Percentiles rank a stretch among this genome's conserved stretches.
Evolutionary conservation across 2,797 vertebrate genomes (phyloP).

Genomic region (Mormyrus proboscirostris): DNA sequence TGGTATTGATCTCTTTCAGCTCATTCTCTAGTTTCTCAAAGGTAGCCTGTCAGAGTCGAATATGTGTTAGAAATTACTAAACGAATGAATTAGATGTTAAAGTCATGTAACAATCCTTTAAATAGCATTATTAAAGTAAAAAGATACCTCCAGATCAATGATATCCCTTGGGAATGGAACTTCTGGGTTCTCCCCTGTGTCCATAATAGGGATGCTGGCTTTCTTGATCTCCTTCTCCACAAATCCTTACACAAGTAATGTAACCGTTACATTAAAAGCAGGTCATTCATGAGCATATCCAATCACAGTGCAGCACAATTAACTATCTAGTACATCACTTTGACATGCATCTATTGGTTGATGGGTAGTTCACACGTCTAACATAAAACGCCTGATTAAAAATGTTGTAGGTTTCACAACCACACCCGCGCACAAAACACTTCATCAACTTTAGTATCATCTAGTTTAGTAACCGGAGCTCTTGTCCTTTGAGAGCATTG

Average conservation of each 20-base stretch:
- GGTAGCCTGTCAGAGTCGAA: slow-evolving; percentile 69
- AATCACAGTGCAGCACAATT: not conserved
- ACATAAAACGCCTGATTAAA: not conserved
- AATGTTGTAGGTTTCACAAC: not conserved
- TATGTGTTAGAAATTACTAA: not conserved
- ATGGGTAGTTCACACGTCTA: not conserved
- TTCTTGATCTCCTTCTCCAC: slow-evolving; percentile 98
- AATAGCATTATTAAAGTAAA: not conserved
- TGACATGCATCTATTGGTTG: not conserved
- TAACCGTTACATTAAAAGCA: slow-evolving; percentile 47
- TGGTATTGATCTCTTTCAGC: slow-evolving; percentile 98
- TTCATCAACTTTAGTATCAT: not conserved
- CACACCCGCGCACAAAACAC: not conserved
- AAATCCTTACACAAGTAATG: slow-evolving; percentile 67
- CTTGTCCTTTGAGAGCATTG: not conserved
- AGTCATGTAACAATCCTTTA: not conserved
- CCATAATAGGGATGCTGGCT: slow-evolving; percentile 80
- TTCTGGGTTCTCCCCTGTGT: slow-evolving; percentile 96
- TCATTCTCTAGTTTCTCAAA: slow-evolving; percentile 98
- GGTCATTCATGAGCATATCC: not conserved
- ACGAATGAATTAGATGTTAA: not conserved
- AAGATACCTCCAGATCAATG: slow-evolving; percentile 79
- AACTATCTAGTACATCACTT: not conserved
- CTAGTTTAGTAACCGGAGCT: not conserved
- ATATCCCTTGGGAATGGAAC: slow-evolving; percentile 81